Evolutionary conservation across 2,888 invertebrate genomes (phyloP), one percentile per base, ranked within the genome.

Genomic region (Oscheius sp.): DNA sequence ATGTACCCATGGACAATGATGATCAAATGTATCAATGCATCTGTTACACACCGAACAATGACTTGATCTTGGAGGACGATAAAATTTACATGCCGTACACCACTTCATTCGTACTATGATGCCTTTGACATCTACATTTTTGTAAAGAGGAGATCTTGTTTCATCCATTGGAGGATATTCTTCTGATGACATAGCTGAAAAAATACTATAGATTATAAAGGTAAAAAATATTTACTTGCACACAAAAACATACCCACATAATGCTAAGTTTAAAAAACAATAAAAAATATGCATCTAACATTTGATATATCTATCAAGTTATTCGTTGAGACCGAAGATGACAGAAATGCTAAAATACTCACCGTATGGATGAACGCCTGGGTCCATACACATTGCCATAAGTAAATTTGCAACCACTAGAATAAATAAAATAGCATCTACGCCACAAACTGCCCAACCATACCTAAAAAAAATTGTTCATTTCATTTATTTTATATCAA

Each of bases 1-100:
- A 73, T 86, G 85, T 26, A 86, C 83, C 86, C 86, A 86, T n/a
- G n/a, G n/a, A 78, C 98, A 98, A 89, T 98, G 98, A 90, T 98
- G 98, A 89, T 98, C 98, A 88, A 98, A 98, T 67, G 95, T 96
- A 94, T 97, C 85, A 47, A 85, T 85, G 73, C 85, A 85, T 63
- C 83, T 94, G 90, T 98, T 95, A 90, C 97, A 98, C 70, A 97
- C 95, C 81, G 95, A 95, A 89, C 98, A 98, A 89, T 98, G 98
- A 71, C 95, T 95, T 89, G 97, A 96, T 86, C 98, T 90, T 75
- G 98, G 98, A 87, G 98, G 98, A 86, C 98, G 90, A 89, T 99
- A 98, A 90, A 98, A 98, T 90, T 96, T 95, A 90, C 98, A 98
- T 2, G 98, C 98, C 81, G 95, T 94, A 89, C 98, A 85, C 75